Base-by-base conservation (phyloP, 2,888 invertebrate species). In the Therioaphis trifolii region DNA sequence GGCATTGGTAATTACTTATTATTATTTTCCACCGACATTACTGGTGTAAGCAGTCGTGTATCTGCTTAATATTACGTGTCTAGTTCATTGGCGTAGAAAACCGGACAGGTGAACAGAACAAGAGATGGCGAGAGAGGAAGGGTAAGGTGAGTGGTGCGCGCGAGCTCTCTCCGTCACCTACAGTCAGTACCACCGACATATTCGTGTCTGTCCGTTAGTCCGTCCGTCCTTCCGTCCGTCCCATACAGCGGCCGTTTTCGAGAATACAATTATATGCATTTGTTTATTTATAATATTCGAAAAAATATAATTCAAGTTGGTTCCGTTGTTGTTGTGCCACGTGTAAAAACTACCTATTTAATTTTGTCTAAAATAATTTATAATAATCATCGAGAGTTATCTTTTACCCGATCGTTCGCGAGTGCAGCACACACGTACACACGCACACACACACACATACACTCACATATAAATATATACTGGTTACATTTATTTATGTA, bases 161-260 rank as follows among this genome's bases (percentile, higher is more conserved):
- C 29, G 68, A 72, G 82, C 82, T 82, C 82, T 82, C 82, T 82
- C 82, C 72, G 79, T 58, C 68, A n/a, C 46, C 46, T 18, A 14
- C 58, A 78, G 80, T 71, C 71, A 69, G 79, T 79, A 71, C 29
- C 43, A n/a, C 27, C 69, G 69, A 55, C 55, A 15, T 58, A 58
- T 61, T 61, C 46, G 72, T 29, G 71, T 80, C 46, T 18, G 61
- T 72, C 61, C 35, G 79, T 58, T 9, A 69, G 69, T 79, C 21
- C 35, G 79, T 58, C 14, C 79, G 69, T 79, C 21, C 40, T 46
- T 43, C n/a, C 5, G 63, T 58, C 40, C 24, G 43, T 61, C 12
- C 58, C 0, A 1, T 21, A 21, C 14, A 35, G 40, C 66, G 18
- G 18, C 2, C 18, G 52, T 52, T 18, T 52, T 18, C n/a, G n/a